These are phyloP conservation scores for Pseudachorutes palmiensis DNA, from an alignment of 1,140 invertebrate species.

Conservation along the genomic window DNA sequence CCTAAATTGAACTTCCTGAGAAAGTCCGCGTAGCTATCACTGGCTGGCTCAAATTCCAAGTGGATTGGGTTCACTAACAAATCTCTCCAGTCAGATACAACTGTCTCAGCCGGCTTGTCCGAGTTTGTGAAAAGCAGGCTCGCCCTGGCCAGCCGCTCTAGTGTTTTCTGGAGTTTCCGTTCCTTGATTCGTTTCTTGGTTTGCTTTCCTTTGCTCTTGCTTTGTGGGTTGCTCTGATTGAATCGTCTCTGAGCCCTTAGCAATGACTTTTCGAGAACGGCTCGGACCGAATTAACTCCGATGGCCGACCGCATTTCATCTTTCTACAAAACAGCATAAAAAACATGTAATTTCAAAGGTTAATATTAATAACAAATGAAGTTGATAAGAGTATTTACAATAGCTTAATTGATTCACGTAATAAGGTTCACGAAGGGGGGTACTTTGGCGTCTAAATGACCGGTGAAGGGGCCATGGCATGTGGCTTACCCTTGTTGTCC, in stretches of 20 bases:
- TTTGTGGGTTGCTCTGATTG: conserved; percentile 9
- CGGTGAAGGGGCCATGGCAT: too few relatives aligned
- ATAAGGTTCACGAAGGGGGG: too few relatives aligned
- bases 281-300: conserved; percentile 32
- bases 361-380: too few relatives aligned
- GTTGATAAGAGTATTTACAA: too few relatives aligned
- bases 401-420: too few relatives aligned
- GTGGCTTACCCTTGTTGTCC: too few relatives aligned
- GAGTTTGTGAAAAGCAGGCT: not conserved
- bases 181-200: not conserved
- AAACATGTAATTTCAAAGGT: too few relatives aligned
- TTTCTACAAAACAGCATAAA: too few relatives aligned
- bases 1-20: not conserved
- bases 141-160: not conserved
- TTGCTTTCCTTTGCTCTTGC: not conserved
- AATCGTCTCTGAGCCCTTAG: conserved; percentile 31
- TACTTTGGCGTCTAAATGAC: too few relatives aligned
- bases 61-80: not conserved
- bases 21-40: not conserved
- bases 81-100: not conserved
- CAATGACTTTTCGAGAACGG: conserved; percentile 31
- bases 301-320: conserved; percentile 36
- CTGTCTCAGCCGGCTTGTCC: not conserved
- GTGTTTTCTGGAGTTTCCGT: not conserved
- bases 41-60: not conserved